Evolutionary conservation across 2,888 invertebrate species (phyloP).

Genomic region (Pseudococcus longispinus): DNA sequence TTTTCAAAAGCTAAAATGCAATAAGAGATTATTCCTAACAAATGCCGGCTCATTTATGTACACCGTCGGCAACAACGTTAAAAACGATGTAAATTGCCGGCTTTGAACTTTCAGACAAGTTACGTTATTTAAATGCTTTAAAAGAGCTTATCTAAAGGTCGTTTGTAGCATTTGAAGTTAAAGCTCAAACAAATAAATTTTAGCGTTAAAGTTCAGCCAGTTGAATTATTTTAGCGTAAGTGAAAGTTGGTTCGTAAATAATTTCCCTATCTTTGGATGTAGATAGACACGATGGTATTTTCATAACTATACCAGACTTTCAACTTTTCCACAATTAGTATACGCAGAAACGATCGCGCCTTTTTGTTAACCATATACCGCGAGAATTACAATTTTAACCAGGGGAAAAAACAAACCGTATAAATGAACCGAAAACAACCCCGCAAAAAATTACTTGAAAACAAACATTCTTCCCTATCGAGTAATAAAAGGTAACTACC

Average conservation of each 20-base stretch:
- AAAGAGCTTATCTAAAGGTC: constrained; percentile 56
- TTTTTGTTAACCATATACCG: neutral
- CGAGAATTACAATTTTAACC: neutral
- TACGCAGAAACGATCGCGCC: neutral
- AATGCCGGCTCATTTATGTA: constrained; percentile 50
- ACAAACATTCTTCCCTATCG: neutral
- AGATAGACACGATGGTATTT: constrained; percentile 21
- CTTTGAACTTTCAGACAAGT: constrained; percentile 55
- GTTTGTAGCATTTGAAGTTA: constrained; percentile 53
- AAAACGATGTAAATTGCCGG: constrained; percentile 55
- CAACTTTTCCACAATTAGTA: constrained; percentile 5
- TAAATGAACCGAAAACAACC: neutral
- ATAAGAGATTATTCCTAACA: constrained; percentile 52
- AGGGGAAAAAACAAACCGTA: neutral
- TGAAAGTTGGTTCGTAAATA: constrained; percentile 55
- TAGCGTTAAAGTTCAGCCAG: constrained; percentile 53
- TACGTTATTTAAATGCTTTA: constrained; percentile 55
- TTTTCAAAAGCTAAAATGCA: constrained; percentile 53
- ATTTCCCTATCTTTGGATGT: constrained; percentile 52
- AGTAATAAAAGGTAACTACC: neutral
- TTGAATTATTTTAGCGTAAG: constrained; percentile 54
- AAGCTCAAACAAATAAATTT: constrained; percentile 55
- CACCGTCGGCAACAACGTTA: constrained; percentile 52
- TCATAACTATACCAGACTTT: constrained; percentile 37
- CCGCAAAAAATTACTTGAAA: neutral